A percentile compares a stretch with the other conserved stretches of the same genome.
Evolutionary conservation across 1,140 invertebrate genomes (phyloP).

Genomic region (Halictus rubicundus): DNA sequence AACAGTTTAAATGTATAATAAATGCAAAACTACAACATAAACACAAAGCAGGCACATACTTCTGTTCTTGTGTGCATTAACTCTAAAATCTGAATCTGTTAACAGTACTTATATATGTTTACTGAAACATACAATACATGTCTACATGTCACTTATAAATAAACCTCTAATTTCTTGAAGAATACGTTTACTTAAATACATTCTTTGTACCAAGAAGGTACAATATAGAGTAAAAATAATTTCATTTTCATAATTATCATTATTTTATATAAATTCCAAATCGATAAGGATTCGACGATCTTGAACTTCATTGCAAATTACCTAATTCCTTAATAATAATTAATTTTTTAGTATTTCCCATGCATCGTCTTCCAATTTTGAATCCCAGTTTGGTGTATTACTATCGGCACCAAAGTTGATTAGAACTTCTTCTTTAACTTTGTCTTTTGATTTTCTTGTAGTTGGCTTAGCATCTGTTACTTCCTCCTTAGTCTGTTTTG

Average conservation of each 20-base stretch:
- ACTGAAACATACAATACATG: neutral
- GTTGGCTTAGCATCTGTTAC: constrained; percentile 49
- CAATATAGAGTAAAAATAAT: constrained; percentile 42
- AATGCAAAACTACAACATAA: constrained; percentile 23
- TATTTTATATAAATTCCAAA: constrained; percentile 39
- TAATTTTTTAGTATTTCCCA: constrained; percentile 83
- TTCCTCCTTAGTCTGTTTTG: constrained; percentile 60
- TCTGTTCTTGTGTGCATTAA: neutral
- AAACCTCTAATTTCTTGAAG: neutral
- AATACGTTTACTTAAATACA: constrained; percentile 8
- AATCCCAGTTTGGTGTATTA: constrained; percentile 69
- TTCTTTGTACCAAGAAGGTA: neutral
- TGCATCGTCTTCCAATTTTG: constrained; percentile 81
- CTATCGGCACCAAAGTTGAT: constrained; percentile 81
- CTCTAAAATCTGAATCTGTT: constrained; percentile 2
- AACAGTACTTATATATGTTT: constrained; percentile 9
- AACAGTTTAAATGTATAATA: constrained; percentile 11
- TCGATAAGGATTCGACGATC: constrained; percentile 16
- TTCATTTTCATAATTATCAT: constrained; percentile 29
- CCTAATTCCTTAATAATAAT: constrained; percentile 47
- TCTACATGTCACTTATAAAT: neutral
- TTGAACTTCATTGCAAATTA: constrained; percentile 27
- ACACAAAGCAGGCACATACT: neutral
- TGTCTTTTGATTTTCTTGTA: constrained; percentile 69
- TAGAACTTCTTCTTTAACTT: constrained; percentile 76